A percentile compares a stretch with the other conserved stretches of the same genome.
These are phyloP conservation scores for Chloropsis cyanopogon DNA, from an alignment of 2,113 vertebrate species.

Conservation along the genomic window DNA sequence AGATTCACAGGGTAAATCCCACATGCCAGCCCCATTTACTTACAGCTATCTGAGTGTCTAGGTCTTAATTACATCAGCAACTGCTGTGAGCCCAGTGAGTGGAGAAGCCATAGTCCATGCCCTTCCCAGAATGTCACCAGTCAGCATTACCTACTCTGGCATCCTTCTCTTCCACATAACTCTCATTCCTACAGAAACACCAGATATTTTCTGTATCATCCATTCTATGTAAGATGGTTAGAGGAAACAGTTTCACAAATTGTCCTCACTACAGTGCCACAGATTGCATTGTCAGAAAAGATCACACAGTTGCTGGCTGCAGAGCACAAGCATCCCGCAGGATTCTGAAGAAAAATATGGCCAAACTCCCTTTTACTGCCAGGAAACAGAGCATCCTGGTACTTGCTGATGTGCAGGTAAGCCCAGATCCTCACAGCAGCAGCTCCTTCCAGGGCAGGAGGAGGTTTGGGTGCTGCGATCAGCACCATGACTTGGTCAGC, in stretches of 20 bases:
- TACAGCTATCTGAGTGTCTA: constrained; percentile 82
- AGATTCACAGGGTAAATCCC: neutral
- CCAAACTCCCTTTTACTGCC: neutral
- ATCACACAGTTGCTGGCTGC: fast-evolving
- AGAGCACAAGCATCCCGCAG: neutral
- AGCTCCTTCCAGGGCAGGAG: neutral
- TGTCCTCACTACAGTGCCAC: fast-evolving
- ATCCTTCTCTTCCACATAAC: neutral
- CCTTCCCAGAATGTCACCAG: constrained; percentile 59
- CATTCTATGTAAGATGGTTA: fast-evolving
- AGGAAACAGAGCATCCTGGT: neutral
- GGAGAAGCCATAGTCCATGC: constrained; percentile 70
- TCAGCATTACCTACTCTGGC: constrained; percentile 3
- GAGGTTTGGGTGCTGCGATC: neutral
- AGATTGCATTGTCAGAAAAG: neutral
- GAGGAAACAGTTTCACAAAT: fast-evolving
- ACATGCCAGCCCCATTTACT: constrained; percentile 59
- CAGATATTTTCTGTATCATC: neutral
- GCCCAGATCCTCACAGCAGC: neutral
- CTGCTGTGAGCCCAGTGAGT: constrained; percentile 71
- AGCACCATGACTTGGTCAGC: neutral
- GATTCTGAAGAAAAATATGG: neutral
- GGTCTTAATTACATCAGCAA: constrained; percentile 78
- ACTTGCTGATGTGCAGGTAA: neutral
- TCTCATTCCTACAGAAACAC: neutral